Percentiles rank a stretch among this genome's conserved stretches.
Evolutionary conservation across 53 echinoderm and acorn worm species (phyloP).

Genomic region (Glandiceps talaboti): DNA sequence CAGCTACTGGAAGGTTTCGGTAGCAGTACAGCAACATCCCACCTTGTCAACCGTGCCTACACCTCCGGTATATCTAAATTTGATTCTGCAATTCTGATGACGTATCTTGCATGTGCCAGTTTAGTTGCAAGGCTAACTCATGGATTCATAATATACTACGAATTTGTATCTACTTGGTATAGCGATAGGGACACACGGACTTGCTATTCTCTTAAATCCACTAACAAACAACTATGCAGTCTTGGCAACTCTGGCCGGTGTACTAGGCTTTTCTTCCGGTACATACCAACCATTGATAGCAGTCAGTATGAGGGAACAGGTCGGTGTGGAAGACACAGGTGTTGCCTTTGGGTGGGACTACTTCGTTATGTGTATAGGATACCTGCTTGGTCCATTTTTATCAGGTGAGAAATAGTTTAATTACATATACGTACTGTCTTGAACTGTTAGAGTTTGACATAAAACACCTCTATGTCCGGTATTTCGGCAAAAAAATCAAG

Average conservation of each 20-base stretch:
- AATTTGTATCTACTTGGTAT: neutral
- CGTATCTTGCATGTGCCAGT: conserved; percentile 10
- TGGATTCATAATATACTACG: conserved; percentile 11
- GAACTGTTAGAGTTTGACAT: too few relatives aligned
- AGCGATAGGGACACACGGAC: neutral
- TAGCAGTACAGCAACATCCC: conserved; percentile 17
- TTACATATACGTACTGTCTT: too few relatives aligned
- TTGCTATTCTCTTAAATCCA: conserved; percentile 8
- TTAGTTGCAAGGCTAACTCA: conserved; percentile 7
- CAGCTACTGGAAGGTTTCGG: conserved; percentile 25
- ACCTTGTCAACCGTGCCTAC: conserved; percentile 21
- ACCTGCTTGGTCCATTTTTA: too few relatives aligned
- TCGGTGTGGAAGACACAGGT: conserved; percentile 2
- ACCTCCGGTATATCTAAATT: conserved; percentile 6
- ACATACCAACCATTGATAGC: neutral
- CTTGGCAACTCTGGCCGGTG: conserved; percentile 7
- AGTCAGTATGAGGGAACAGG: neutral
- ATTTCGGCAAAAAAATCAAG: too few relatives aligned
- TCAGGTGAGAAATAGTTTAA: too few relatives aligned
- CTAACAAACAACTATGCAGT: neutral
- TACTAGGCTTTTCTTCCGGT: conserved; percentile 13
- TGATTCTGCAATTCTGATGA: conserved; percentile 16
- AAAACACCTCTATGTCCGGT: too few relatives aligned
- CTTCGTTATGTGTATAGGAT: too few relatives aligned
- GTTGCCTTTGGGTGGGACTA: too few relatives aligned